Base-by-base conservation (phyloP, 2,888 invertebrate species). In the Sycophila texana region DNA sequence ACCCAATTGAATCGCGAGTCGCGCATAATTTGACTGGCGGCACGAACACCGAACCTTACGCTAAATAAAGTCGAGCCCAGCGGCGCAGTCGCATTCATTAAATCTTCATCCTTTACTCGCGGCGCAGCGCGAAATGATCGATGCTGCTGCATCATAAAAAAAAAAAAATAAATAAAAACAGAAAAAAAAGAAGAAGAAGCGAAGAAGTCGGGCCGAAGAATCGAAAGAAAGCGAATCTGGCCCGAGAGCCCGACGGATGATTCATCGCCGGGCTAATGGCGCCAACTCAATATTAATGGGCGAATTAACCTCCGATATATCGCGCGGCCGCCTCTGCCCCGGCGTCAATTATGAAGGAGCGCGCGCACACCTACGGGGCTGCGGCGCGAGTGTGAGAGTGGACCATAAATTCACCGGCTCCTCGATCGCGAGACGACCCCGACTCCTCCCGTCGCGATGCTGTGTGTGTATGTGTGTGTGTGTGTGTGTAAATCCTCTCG, bases 291-390 rank as follows among this genome's bases (percentile, higher is more conserved):
- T 75, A 79, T 79, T 72, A 75, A 79, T 67, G 79, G 72, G 22
- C 47, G 60, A 79, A 75, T 80, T 80, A 73, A 74, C 72, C 76
- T 14, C 30, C 76, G 76, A 80, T 76, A 68, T 47, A 71, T 61
- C 71, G 65, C 68, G 53, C 49, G 13, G 22, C 39, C 22, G 22
- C 68, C 68, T 47, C 53, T 30, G n/a, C 30, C 53, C 53, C 68
- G 39, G 39, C 39, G 74, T 74, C 74, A 74, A 79, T 75, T 72
- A 70, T 79, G 66, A 55, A 71, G 57, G 70, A 51, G 18, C 68
- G 16, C 18, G 26, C 2, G 53, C 26, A n/a, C 20, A 12, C 2
- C 60, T 22, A 14, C 58, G 58, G 13, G 14, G 12, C 10, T 26
- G 60, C 3, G 0, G 60, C n/a, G 13, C 18, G 10, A 4, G 49